These are phyloP conservation scores for Drosophila tani DNA, from an alignment of 1,140 invertebrate species.

Conservation along the genomic window DNA sequence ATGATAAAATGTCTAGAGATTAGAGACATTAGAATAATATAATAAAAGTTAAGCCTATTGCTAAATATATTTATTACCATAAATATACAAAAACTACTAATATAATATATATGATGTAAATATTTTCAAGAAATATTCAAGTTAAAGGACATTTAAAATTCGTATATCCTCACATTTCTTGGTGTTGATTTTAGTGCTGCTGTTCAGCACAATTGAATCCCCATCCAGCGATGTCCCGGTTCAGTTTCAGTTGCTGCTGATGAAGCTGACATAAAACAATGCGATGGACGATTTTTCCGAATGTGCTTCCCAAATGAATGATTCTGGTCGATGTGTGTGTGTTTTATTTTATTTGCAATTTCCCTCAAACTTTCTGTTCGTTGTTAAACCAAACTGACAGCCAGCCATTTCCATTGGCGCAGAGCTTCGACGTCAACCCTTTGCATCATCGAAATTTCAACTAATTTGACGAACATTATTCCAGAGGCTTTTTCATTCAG, in stretches of 20 bases:
- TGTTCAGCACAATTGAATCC: conserved; percentile 57
- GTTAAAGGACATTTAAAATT: conserved; percentile 11
- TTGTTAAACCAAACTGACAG: conserved; percentile 66
- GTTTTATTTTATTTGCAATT: conserved; percentile 38
- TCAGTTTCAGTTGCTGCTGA: conserved; percentile 59
- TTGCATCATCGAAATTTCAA: conserved; percentile 61
- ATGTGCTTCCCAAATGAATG: conserved; percentile 64
- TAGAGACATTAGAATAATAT: too few relatives aligned
- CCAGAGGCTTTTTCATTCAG: conserved; percentile 34
- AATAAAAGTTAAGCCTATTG: too few relatives aligned
- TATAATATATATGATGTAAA: background rate
- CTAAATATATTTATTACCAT: too few relatives aligned
- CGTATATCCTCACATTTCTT: background rate
- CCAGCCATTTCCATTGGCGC: conserved; percentile 25
- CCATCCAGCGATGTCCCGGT: conserved; percentile 47
- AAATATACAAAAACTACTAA: background rate
- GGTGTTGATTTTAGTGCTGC: conserved; percentile 42
- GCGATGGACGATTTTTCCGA: conserved; percentile 56
- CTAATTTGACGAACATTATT: conserved; percentile 74
- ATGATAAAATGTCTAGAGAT: too few relatives aligned
- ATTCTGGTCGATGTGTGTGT: conserved; percentile 35
- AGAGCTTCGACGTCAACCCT: background rate
- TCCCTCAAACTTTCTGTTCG: background rate
- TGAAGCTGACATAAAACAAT: conserved; percentile 80
- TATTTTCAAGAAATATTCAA: background rate